Evolutionary conservation across 2,888 invertebrate genomes (phyloP), one percentile per base, ranked within the genome.

Genomic region (Tigriopus californicus): DNA sequence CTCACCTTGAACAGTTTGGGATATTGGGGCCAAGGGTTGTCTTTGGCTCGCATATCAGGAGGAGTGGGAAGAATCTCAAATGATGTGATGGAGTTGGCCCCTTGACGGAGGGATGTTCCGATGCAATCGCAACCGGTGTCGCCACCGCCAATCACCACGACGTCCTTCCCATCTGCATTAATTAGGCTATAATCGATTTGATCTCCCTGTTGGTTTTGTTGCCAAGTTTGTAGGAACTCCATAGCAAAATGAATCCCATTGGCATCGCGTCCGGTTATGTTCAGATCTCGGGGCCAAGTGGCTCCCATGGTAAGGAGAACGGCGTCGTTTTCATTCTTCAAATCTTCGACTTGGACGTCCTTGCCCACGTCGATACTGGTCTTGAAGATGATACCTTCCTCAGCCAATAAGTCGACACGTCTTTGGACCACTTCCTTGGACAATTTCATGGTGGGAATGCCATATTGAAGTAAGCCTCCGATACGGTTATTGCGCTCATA

Each of bases 1-100:
- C n/a, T 40, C 15, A 54, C 54, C 66, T 85, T 83, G 78, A 97
- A 95, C 24, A 94, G 85, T 68, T 88, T 79, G 0, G 97, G 97
- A 84, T 89, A 98, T 69, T 95, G 91, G 2, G 97, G 98, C 98
- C 98, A 98, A 0, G 97, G 97, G 73, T 98, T 98, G 71, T 91
- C 91, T 15, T 76, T 75, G 13, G 83, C 82, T 41, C 98, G 78
- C 25, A 75, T 76, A 2, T 76, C 75, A 58, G 89, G 86, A 15
- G 97, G 97, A 67, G 87, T 82, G 0, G 97, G 95, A 56, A 98
- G 76, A 68, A 98, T 98, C 76, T 98, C 98, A 73, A 98, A 98
- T 1, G 92, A 86, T 1, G 88, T 89, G 67, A 98, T 90, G 3
- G 81, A 80, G 67, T 80, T 82, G 44, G 97, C 97, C 55, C 95